These are phyloP conservation scores for Prochilodus magdalenae DNA, from an alignment of 2,113 vertebrate species.

Conservation along the genomic window DNA sequence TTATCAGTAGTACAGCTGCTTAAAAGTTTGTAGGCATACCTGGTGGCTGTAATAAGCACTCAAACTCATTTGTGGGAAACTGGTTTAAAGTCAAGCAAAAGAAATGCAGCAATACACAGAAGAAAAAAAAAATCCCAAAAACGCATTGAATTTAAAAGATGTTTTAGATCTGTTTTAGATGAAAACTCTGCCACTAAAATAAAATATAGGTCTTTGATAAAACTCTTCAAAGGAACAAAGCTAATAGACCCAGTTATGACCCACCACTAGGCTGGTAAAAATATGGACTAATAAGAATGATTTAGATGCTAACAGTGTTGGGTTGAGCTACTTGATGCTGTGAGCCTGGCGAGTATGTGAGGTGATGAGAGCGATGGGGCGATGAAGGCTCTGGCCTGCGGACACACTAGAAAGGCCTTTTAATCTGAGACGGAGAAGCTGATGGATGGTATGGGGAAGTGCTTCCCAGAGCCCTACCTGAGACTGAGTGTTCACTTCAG, in stretches of 20 bases:
- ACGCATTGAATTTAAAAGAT: not conserved
- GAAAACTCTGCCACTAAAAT: not conserved
- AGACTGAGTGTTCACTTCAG: slow-evolving; percentile 54
- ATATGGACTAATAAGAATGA: slow-evolving; percentile 40
- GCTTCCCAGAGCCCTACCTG: slow-evolving; percentile 43
- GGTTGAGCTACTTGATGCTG: slow-evolving; percentile 10
- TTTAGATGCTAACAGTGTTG: slow-evolving; percentile 31
- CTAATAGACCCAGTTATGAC: not conserved
- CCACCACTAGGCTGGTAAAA: not conserved
- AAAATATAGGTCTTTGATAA: not conserved
- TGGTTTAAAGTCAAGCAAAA: no score
- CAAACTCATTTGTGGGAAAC: no score
- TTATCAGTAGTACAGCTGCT: no score
- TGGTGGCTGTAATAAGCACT: no score
- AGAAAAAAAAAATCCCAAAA: not conserved
- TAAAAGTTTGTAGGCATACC: no score
- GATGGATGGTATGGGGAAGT: slow-evolving; percentile 63
- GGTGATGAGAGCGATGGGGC: slow-evolving; percentile 31
- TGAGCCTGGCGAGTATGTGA: slow-evolving; percentile 3
- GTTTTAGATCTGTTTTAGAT: not conserved
- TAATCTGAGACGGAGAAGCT: slow-evolving; percentile 57
- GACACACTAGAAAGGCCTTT: slow-evolving; percentile 61
- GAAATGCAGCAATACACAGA: no score
- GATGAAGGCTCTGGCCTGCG: slow-evolving; percentile 61
- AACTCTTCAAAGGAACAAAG: not conserved